phyloP scores from a whole-genome alignment of 2,113 vertebrate genomes.

The Grus americana region DNA sequence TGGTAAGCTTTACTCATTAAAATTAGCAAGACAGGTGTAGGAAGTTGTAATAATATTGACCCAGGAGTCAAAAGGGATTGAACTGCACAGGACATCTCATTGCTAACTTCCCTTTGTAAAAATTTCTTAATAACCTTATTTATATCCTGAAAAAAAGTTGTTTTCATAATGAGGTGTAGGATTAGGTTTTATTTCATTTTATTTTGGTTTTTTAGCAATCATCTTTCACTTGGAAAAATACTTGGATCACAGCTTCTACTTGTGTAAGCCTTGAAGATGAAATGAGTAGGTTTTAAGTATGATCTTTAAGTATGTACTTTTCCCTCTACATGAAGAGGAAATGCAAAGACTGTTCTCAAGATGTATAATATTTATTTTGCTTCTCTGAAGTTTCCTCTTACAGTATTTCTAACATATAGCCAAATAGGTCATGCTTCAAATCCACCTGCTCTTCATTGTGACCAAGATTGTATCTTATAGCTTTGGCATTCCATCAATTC shows the following conservation, averaged over 20 bases:
- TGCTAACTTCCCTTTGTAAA: not conserved
- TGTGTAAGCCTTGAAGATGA: accelerated
- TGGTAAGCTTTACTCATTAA: not conserved
- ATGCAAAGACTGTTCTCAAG: not conserved
- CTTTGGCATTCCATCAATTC: not conserved
- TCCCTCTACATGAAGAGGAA: not conserved
- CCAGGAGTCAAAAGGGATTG: not conserved
- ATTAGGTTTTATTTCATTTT: not conserved
- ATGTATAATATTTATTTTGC: not conserved
- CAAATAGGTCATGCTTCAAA: not conserved
- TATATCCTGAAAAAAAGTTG: not conserved
- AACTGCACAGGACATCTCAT: not conserved
- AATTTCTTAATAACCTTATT: not conserved
- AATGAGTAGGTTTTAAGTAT: not conserved
- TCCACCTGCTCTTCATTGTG: not conserved
- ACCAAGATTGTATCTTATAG: not conserved
- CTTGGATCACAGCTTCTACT: not conserved
- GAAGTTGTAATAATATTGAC: not conserved
- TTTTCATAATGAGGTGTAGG: not conserved
- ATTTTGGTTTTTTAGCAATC: not conserved
- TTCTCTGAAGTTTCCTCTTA: not conserved
- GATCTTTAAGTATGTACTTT: not conserved
- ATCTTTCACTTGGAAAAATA: not conserved
- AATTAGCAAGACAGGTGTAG: not conserved
- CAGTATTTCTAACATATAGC: not conserved